A percentile compares a stretch with the other conserved stretches of the same genome.
Evolutionary conservation across 2,113 vertebrate species (phyloP).

Genomic region (Gorsachius goisagi): DNA sequence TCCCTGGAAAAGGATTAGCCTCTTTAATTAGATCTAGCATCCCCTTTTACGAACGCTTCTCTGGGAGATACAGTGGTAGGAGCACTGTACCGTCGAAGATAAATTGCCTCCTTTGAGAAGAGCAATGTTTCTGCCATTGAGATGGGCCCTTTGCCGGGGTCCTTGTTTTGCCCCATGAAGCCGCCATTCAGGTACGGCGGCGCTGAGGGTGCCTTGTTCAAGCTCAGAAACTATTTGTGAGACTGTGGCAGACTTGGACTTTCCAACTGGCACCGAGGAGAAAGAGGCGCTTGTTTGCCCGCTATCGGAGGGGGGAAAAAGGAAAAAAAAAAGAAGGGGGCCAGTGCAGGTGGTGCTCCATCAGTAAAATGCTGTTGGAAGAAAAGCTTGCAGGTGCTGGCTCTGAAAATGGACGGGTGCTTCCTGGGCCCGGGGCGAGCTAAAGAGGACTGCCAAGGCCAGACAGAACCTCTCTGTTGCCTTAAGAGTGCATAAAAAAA

Average conservation of each 20-base stretch:
- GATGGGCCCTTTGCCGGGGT: not conserved
- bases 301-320: not conserved
- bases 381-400: slow-evolving; percentile 74
- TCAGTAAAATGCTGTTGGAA: slow-evolving; percentile 68
- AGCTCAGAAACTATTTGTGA: slow-evolving; percentile 56
- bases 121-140: slow-evolving; percentile 7
- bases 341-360: slow-evolving; percentile 74
- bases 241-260: slow-evolving; percentile 53
- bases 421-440: slow-evolving; percentile 74
- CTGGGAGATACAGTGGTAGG: not conserved
- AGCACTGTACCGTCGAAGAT: not conserved
- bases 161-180: slow-evolving; percentile 38
- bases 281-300: slow-evolving; percentile 71
- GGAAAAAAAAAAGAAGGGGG: not conserved
- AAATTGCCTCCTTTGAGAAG: slow-evolving; percentile 55
- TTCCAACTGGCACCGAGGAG: slow-evolving; percentile 71
- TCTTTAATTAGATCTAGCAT: not conserved
- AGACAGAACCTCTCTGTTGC: slow-evolving; percentile 76
- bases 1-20: not conserved
- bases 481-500: slow-evolving; percentile 79
- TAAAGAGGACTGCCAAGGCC: slow-evolving; percentile 69
- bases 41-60: slow-evolving; percentile 21
- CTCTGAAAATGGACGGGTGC: slow-evolving; percentile 63
- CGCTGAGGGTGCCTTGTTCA: slow-evolving; percentile 51
- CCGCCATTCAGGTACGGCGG: slow-evolving; percentile 56